Evolutionary conservation across 2,113 vertebrate genomes (phyloP).

Genomic region (Podarcis raffonei): DNA sequence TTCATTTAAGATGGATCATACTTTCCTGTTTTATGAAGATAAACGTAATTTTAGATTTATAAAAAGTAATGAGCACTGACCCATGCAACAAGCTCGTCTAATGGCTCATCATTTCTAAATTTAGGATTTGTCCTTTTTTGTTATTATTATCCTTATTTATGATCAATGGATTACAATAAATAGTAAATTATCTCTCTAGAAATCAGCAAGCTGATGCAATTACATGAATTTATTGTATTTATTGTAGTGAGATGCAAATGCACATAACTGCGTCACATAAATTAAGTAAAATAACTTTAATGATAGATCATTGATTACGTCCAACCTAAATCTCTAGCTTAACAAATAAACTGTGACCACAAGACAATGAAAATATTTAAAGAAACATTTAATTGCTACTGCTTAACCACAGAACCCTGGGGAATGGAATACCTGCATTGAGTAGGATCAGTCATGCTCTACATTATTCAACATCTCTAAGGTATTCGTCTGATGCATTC

Average conservation of each 20-base stretch:
- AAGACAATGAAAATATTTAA: not conserved
- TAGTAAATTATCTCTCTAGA: not conserved
- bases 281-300: not conserved
- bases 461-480: not conserved
- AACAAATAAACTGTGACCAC: not conserved
- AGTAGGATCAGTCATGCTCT: not conserved
- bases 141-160: too few species aligned
- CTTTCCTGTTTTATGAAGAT: not conserved
- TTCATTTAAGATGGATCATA: not conserved
- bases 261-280: not conserved
- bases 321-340: not conserved
- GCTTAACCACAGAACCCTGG: not conserved
- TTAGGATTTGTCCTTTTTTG: not conserved
- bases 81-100: not conserved
- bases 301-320: not conserved
- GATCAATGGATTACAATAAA: not conserved
- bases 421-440: not conserved
- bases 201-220: not conserved
- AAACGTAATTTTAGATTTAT: conserved; percentile 2
- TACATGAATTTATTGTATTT: not conserved
- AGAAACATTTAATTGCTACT: not conserved
- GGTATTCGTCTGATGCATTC: not conserved
- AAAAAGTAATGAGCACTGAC: not conserved
- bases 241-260: not conserved
- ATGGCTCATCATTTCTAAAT: not conserved